Conservation (phyloP, 2,113 vertebrate genomes). For the Noctilio leporinus region DNA sequence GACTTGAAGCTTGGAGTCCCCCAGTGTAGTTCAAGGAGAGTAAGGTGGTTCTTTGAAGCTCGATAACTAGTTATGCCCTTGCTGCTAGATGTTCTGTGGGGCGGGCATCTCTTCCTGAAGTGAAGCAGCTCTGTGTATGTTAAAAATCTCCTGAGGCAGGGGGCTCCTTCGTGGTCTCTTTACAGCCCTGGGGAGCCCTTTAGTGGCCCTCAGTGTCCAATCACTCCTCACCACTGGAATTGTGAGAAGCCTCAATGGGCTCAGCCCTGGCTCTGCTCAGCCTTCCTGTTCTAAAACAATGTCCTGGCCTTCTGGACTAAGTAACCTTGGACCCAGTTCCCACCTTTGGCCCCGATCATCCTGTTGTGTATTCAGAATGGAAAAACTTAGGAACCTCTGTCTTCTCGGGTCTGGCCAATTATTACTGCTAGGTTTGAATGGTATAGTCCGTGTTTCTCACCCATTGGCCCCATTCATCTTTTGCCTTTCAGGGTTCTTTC, state of each 20-base stretch:
- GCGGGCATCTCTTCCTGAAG: not conserved
- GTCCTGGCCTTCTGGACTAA: not conserved
- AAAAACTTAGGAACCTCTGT: not conserved
- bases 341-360: not conserved
- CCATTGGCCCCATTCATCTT: not conserved
- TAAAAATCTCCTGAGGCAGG: not conserved
- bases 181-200: not conserved
- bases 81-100: slow-evolving; percentile 6
- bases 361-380: not conserved
- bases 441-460: not conserved
- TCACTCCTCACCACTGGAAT: not conserved
- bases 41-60: slow-evolving; percentile 38
- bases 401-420: not conserved
- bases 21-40: slow-evolving; percentile 8
- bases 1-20: not conserved
- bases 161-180: not conserved
- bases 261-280: not conserved
- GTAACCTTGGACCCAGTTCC: not conserved
- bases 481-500: not conserved
- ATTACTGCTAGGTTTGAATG: not conserved
- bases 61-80: not conserved
- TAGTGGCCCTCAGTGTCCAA: not conserved
- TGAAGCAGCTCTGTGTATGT: not conserved
- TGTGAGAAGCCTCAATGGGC: not conserved
- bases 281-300: not conserved